Evolutionary conservation across 1,140 invertebrate genomes (phyloP), one percentile per base, ranked within the genome.

Genomic region (Drosophila ercepeae): DNA sequence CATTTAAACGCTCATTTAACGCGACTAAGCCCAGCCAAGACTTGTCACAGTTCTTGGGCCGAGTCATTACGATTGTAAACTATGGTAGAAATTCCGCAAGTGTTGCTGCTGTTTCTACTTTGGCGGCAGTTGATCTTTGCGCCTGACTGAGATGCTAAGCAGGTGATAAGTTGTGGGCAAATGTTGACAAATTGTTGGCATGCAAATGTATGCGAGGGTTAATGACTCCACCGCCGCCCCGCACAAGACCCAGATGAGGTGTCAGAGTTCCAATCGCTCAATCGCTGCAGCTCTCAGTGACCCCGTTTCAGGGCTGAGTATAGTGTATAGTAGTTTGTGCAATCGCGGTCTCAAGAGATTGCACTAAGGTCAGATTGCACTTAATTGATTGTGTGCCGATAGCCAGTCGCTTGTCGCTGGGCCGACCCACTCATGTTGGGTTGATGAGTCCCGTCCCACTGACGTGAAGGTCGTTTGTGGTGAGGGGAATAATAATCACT

Each of bases 101-200:
- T 27, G 63, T 50, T 23, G 50, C 46, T 60, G 34, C 45, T 11
- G 39, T 29, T 44, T 19, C 7, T 19, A 18, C 51, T 18, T 16
- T 25, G 53, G 19, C 41, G 59, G 59, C 55, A 64, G 34, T 70
- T 59, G 67, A 70, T 70, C 52, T 55, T 19, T 55, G 53, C 41
- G 41, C 25, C 27, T 58, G 11, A n/a, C 45, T 34, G 45, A 49
- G 68, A 73, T 73, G 69, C 69, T 73, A 54, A 73, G 69, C 69
- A 75, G 71, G 70, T 75, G 72, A 75, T 75, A 75, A 75, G 73
- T 75, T 68, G 71, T 75, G 70, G 73, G 53, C 70, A 75, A 75
- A 75, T 75, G 71, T 75, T 75, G 72, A 75, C 72, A 75, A 75
- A 75, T 75, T 74, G 60, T 52, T 73, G 57, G 69, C 69, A 73